Conservation (phyloP, 2,888 invertebrate genomes). For the Saturnia pavonia region DNA sequence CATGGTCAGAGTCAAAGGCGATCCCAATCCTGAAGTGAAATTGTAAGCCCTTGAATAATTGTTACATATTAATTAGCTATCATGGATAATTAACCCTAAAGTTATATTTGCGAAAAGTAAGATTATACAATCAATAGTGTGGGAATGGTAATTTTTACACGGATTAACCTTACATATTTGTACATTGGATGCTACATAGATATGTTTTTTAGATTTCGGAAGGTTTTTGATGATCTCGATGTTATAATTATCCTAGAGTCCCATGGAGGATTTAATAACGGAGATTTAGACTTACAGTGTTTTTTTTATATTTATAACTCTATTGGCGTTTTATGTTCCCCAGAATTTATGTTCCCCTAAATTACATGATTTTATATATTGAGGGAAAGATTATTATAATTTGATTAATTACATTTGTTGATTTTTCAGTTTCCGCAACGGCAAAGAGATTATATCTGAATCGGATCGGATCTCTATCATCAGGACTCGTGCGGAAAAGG, state of each 20-base stretch:
- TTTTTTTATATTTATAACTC: no score
- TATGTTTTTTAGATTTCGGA: background rate
- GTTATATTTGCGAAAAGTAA: no score
- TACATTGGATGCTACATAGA: background rate
- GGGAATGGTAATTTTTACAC: no score
- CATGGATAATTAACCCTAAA: no score
- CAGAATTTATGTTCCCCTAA: no score
- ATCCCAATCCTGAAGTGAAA: constrained; percentile 93
- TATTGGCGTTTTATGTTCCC: no score
- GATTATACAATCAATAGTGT: no score
- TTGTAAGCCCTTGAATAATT: constrained; percentile 87
- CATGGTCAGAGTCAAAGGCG: constrained; percentile 93
- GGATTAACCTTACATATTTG: no score
- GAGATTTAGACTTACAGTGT: background rate
- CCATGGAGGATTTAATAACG: background rate
- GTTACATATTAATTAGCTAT: no score
- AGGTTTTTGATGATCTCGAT: background rate
- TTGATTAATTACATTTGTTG: background rate
- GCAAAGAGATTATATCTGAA: constrained; percentile 85
- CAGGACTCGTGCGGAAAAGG: constrained; percentile 88
- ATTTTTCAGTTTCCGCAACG: constrained; percentile 90
- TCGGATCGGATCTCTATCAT: constrained; percentile 87
- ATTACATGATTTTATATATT: no score
- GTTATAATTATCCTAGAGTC: background rate
- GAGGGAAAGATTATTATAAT: no score